phyloP scores from a whole-genome alignment of 2,888 invertebrate genomes.

The Pollenia labialis region DNA sequence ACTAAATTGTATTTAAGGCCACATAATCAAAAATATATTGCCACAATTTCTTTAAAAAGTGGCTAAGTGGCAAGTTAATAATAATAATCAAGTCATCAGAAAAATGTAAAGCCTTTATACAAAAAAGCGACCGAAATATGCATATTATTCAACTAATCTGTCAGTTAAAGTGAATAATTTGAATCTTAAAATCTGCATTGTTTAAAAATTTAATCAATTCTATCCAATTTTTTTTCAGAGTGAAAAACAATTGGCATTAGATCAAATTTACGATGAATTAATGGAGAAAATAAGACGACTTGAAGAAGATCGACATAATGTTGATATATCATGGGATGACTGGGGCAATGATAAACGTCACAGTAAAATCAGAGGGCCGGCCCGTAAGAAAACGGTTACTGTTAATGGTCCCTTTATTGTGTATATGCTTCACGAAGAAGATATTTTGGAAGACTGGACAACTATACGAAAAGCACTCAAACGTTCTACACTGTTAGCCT shows the following conservation, averaged over 20 bases:
- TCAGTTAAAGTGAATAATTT: background rate
- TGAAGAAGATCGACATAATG: slow-evolving; percentile 97
- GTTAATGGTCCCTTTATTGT: slow-evolving; percentile 97
- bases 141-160: too few relatives aligned
- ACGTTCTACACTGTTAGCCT: slow-evolving; percentile 81
- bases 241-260: slow-evolving; percentile 94
- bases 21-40: too few relatives aligned
- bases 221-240: slow-evolving; percentile 86
- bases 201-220: background rate
- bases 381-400: slow-evolving; percentile 89
- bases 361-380: slow-evolving; percentile 86
- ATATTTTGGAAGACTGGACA: slow-evolving; percentile 98
- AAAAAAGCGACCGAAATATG: too few relatives aligned
- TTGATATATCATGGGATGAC: slow-evolving; percentile 90
- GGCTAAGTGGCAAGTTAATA: too few relatives aligned
- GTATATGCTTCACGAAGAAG: slow-evolving; percentile 96
- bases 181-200: slow-evolving; percentile 4
- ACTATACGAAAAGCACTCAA: slow-evolving; percentile 93
- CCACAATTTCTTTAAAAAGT: too few relatives aligned
- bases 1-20: too few relatives aligned
- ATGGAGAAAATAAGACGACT: slow-evolving; percentile 96
- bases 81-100: too few relatives aligned
- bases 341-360: slow-evolving; percentile 86
- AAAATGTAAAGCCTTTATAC: too few relatives aligned
- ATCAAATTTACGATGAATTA: slow-evolving; percentile 93